phyloP scores from a whole-genome alignment of 2,888 invertebrate species.

The Drosophila aldrichi region DNA sequence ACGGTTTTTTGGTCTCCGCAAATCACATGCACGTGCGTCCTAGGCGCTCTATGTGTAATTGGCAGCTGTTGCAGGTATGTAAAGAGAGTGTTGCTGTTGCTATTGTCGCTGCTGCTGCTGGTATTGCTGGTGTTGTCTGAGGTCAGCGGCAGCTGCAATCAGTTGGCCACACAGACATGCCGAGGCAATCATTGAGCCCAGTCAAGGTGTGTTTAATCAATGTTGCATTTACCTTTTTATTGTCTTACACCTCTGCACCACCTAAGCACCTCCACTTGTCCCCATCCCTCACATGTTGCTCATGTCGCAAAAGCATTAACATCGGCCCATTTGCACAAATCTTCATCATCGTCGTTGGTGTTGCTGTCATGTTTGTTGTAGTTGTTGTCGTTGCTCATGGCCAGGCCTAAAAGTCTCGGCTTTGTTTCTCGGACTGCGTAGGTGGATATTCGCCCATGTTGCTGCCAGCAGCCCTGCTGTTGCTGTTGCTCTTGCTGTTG shows the following conservation, averaged over 20 bases:
- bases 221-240: slow-evolving; percentile 37
- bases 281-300: slow-evolving; percentile 34
- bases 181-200: slow-evolving; percentile 35
- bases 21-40: slow-evolving; percentile 76
- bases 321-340: slow-evolving; percentile 65
- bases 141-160: slow-evolving; percentile 58
- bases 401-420: slow-evolving; percentile 37
- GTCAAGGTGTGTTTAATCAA: slow-evolving; percentile 56
- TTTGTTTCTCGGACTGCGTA: slow-evolving; percentile 62
- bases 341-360: slow-evolving; percentile 24
- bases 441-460: slow-evolving; percentile 60
- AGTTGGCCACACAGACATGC: slow-evolving; percentile 42
- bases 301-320: slow-evolving; percentile 47
- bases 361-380: slow-evolving; percentile 15
- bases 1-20: slow-evolving; percentile 72
- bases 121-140: slow-evolving; percentile 46
- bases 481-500: slow-evolving; percentile 52
- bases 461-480: background rate
- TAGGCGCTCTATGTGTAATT: slow-evolving; percentile 47
- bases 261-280: background rate
- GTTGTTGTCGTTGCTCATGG: slow-evolving; percentile 19
- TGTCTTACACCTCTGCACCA: background rate
- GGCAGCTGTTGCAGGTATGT: slow-evolving; percentile 64
- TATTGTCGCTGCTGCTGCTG: slow-evolving; percentile 23
- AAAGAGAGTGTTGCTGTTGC: slow-evolving; percentile 24